Base-by-base conservation (phyloP, 2,888 invertebrate genomes). In the Sycophila texana region DNA sequence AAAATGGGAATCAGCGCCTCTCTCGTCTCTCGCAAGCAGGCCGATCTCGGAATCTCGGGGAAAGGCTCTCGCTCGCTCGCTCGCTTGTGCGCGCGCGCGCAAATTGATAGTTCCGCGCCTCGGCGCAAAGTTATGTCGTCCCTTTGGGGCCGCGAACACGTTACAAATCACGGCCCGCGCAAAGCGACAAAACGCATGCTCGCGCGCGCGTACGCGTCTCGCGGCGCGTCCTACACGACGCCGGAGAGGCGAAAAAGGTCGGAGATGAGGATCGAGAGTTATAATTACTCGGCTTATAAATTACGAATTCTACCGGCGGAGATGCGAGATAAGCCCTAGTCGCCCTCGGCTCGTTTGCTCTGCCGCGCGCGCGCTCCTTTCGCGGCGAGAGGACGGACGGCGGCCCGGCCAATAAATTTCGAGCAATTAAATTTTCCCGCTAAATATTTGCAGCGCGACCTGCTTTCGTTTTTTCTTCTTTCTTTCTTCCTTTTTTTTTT, bases 251-350 rank as follows among this genome's bases (percentile, higher is more conserved):
- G 22, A 30, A 73, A 61, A 53, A 26, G 51, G 30, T n/a, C 18
- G 75, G 74, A 81, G 81, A 77, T 73, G 75, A 83, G 58, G 72
- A 68, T 79, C 51, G 61, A 83, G 80, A 83, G 79, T 84, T 83
- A 83, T 84, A 84, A 84, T 84, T 84, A 84, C 84, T 84, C 82
- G 82, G 80, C 83, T 84, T 83, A 83, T 85, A 85, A 84, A 84
- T 85, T 84, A 84, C 83, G 80, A 82, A 84, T 84, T 81, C 83
- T 68, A 51, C 47, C 10, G 39, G 74, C 26, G 30, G 78, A 84
- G 84, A 85, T 84, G 80, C 77, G 66, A 83, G 84, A 85, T 85
- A 83, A 80, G 81, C 81, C 82, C 53, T 58, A 39, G 14, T 55
- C 55, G 57, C 39, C 39, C 10, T n/a, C 5, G 20, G 47, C 20